phyloP scores from a whole-genome alignment of 2,888 invertebrate species.

The Coelinius sp. region DNA sequence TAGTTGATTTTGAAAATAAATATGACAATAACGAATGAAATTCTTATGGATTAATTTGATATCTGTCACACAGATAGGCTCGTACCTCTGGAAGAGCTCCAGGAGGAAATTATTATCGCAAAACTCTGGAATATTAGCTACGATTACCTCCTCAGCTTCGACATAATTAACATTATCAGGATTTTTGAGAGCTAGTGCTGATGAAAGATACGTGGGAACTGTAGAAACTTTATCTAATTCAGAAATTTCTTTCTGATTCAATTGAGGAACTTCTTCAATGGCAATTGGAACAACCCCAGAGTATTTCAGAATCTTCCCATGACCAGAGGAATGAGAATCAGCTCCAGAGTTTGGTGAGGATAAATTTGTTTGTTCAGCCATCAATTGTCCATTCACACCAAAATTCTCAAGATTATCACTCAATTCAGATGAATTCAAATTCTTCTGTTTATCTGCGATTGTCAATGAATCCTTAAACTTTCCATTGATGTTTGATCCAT shows the following conservation, averaged over 20 bases:
- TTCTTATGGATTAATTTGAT: conserved; percentile 43
- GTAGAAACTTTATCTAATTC: not conserved
- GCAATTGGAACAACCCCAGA: not conserved
- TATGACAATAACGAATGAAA: conserved; percentile 55
- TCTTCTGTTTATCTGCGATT: no score
- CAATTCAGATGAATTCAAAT: no score
- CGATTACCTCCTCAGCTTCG: conserved; percentile 54
- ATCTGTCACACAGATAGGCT: conserved; percentile 54
- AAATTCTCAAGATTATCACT: no score
- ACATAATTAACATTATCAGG: not conserved
- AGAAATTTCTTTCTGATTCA: not conserved
- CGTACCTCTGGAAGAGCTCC: conserved; percentile 54
- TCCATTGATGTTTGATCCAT: no score
- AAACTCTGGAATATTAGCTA: conserved; percentile 56
- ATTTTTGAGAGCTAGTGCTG: not conserved
- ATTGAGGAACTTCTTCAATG: not conserved
- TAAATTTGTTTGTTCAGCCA: no score
- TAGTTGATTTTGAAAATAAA: conserved; percentile 52
- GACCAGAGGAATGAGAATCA: not conserved
- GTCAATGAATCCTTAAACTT: no score
- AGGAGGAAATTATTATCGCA: conserved; percentile 55
- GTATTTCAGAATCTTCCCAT: not conserved
- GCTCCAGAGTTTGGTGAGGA: no score
- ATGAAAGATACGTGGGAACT: no score
- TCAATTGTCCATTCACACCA: no score